phyloP scores from a whole-genome alignment of 2,113 vertebrate species.

The Ciconia maguari region DNA sequence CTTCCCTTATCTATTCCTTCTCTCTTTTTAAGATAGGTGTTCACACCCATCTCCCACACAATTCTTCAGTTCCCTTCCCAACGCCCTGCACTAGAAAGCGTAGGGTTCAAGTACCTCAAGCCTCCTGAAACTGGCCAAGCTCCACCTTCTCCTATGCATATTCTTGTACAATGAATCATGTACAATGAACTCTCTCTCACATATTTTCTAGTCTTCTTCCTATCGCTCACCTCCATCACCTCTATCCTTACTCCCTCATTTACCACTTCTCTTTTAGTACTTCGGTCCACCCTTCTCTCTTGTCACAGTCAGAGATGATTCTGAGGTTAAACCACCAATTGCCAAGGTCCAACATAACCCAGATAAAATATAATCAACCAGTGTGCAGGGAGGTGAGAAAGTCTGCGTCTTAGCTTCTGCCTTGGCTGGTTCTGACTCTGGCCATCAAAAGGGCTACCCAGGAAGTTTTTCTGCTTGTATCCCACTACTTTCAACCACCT shows the following conservation, averaged over 20 bases:
- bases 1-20: slow-evolving; percentile 1
- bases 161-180: neutral
- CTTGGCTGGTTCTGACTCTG: neutral
- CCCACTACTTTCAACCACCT: neutral
- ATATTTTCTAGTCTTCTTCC: neutral
- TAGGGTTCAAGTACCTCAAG: neutral
- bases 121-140: neutral
- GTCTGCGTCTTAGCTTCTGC: neutral
- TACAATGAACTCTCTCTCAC: neutral
- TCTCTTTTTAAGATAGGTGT: neutral
- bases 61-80: neutral
- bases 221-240: neutral
- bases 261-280: neutral
- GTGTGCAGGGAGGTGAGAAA: neutral
- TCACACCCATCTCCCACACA: slow-evolving; percentile 18
- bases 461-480: neutral
- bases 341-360: neutral
- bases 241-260: neutral
- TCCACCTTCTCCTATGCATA: neutral
- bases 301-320: neutral
- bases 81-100: neutral
- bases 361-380: neutral
- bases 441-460: neutral
- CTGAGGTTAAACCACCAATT: neutral
- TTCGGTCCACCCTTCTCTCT: neutral